A percentile compares a stretch with the other conserved stretches of the same genome.
Evolutionary conservation across 2,113 vertebrate species (phyloP).

Genomic region (Cariama cristata): DNA sequence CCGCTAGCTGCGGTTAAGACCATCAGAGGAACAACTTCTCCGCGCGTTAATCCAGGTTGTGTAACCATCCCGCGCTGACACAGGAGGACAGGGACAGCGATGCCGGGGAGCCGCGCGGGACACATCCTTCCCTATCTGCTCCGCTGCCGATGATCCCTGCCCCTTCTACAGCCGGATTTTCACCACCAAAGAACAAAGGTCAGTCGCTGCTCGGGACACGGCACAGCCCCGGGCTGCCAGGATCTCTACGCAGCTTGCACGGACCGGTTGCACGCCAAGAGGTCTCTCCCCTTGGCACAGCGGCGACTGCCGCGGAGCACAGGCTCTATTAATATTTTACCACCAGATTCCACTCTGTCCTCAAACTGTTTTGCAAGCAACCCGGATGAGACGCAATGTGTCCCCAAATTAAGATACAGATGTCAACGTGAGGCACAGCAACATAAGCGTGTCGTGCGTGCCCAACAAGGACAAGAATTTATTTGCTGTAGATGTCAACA

Average conservation of each 20-base stretch:
- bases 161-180: background rate
- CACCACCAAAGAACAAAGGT: background rate
- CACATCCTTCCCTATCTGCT: background rate
- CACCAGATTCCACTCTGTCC: background rate
- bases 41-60: background rate
- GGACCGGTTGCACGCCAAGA: background rate
- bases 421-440: background rate
- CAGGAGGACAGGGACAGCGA: background rate
- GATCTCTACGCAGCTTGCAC: background rate
- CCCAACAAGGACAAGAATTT: too few relatives aligned
- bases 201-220: background rate
- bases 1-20: background rate
- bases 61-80: background rate
- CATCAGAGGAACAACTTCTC: background rate
- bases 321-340: slow-evolving; percentile 21
- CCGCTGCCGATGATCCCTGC: background rate
- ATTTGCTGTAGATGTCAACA: too few relatives aligned
- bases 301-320: fast-evolving
- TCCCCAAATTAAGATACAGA: slow-evolving; percentile 15
- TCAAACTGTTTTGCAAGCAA: slow-evolving; percentile 14
- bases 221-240: background rate
- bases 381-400: background rate
- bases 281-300: background rate
- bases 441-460: background rate
- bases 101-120: fast-evolving